Percentiles rank a stretch among this genome's conserved stretches.
phyloP scores from a whole-genome alignment of 2,113 vertebrate species.

The Syrrhaptes paradoxus region DNA sequence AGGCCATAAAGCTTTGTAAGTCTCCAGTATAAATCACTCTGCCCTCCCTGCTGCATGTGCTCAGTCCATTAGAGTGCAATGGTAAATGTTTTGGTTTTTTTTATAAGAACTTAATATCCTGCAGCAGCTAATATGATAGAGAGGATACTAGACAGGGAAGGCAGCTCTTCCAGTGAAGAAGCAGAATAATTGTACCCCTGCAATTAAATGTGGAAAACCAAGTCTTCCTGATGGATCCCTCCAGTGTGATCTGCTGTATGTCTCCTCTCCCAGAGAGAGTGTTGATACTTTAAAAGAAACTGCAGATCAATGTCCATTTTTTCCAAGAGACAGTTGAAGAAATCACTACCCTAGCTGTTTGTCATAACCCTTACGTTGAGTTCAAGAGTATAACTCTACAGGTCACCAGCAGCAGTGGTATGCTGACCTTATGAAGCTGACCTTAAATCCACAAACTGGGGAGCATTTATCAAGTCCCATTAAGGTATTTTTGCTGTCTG shows the following conservation, averaged over 20 bases:
- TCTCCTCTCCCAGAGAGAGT: not conserved
- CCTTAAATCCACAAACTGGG: not conserved
- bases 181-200: not conserved
- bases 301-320: not conserved
- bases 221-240: not conserved
- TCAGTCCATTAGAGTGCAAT: not conserved
- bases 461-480: not conserved
- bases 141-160: not conserved
- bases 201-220: not conserved
- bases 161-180: not conserved
- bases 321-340: not conserved
- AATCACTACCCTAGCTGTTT: not conserved
- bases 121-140: not conserved
- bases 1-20: slow-evolving; percentile 31
- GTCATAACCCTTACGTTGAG: not conserved
- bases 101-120: slow-evolving; percentile 15
- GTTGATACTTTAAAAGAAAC: not conserved
- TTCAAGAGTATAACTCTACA: not conserved
- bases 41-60: not conserved
- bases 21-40: slow-evolving; percentile 35
- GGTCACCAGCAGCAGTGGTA: not conserved
- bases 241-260: not conserved
- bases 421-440: not conserved
- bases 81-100: not conserved
- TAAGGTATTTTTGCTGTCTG: not conserved